Evolutionary conservation across 2,888 invertebrate genomes (phyloP).

Genomic region (Ectobius pallidus): DNA sequence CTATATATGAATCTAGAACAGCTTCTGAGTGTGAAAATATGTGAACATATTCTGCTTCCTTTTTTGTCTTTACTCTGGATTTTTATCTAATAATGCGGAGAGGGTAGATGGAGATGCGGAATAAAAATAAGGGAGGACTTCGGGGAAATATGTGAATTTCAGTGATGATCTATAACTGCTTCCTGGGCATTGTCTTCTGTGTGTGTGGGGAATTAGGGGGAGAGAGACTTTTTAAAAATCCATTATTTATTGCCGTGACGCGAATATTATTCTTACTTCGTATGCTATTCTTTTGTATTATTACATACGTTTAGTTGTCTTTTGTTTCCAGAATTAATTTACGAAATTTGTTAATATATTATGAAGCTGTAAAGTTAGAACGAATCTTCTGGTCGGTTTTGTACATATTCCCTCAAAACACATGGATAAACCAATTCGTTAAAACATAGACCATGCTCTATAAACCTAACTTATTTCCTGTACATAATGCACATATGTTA

Average conservation of each 20-base stretch:
- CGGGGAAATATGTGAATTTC: constrained; percentile 9
- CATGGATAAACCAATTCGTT: no score
- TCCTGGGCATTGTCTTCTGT: constrained; percentile 11
- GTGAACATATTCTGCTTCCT: constrained; percentile 7
- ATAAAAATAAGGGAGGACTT: background rate
- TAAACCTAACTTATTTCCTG: no score
- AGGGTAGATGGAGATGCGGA: background rate
- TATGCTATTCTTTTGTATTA: no score
- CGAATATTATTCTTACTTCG: background rate
- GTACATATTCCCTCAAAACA: no score
- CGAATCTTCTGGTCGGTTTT: no score
- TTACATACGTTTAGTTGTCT: no score
- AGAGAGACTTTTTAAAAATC: background rate
- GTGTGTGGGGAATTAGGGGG: background rate
- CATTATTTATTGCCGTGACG: background rate
- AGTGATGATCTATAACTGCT: background rate
- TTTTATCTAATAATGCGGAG: constrained; percentile 5
- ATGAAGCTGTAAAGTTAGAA: no score
- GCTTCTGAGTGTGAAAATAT: constrained; percentile 6
- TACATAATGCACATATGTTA: no score
- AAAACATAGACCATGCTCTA: no score
- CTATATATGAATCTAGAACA: background rate
- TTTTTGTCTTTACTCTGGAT: background rate
- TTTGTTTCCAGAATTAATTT: no score
- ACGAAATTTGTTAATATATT: no score